Percentiles rank a stretch among this genome's conserved stretches.
phyloP scores from a whole-genome alignment of 2,797 vertebrate genomes.

The Chromobotia macracanthus region DNA sequence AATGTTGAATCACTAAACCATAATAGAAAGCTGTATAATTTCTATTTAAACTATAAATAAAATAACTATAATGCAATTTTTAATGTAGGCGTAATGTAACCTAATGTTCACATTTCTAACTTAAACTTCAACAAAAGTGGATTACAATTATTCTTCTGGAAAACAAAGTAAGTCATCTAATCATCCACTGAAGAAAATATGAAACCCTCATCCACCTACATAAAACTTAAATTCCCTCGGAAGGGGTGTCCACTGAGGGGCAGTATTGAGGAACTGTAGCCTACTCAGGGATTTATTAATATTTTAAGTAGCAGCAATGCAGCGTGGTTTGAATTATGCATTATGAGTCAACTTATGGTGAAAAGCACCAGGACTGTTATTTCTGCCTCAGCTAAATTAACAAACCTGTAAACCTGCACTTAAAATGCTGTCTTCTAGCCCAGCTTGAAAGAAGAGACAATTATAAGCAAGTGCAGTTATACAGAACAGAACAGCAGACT shows the following conservation, averaged over 20 bases:
- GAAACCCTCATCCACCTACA: neutral
- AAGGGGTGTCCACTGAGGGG: conserved; percentile 5
- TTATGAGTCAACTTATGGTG: conserved; percentile 7
- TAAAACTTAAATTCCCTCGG: conserved; percentile 9
- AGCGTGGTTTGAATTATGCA: conserved; percentile 24
- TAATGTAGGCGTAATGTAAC: no score
- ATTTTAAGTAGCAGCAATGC: neutral
- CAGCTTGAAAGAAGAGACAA: neutral
- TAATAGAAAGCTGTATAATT: no score
- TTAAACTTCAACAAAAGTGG: no score
- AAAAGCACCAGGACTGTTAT: neutral
- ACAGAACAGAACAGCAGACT: no score
- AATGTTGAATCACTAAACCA: no score
- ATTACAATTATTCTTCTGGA: no score
- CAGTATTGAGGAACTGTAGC: neutral
- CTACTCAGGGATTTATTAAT: neutral
- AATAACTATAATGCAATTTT: no score
- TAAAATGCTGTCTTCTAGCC: conserved; percentile 4
- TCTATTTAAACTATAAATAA: no score
- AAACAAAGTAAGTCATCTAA: no score
- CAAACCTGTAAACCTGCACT: conserved; percentile 5
- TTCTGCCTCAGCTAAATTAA: neutral
- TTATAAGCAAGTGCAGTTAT: no score
- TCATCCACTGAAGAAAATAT: no score
- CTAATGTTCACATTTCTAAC: no score